Conservation (phyloP, 2,888 invertebrate species). For the Dysmachus trigonus region DNA sequence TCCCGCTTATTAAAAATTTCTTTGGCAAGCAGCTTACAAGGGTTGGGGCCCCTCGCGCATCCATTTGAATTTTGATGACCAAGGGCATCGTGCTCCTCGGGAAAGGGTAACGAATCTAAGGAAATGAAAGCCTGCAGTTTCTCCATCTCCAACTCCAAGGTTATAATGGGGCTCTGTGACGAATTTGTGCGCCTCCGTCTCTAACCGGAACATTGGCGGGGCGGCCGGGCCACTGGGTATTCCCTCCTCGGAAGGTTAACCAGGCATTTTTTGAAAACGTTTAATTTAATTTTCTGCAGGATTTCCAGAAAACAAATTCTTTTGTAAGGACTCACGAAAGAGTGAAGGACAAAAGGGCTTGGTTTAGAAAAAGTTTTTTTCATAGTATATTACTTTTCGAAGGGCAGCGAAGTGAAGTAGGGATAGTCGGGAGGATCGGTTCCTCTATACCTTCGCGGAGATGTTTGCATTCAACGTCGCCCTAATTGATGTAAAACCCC, state of each 20-base stretch:
- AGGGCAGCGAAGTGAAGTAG: background rate
- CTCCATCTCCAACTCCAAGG: background rate
- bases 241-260: background rate
- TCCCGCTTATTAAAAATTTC: constrained; percentile 19
- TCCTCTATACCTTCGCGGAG: background rate
- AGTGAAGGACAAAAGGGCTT: background rate
- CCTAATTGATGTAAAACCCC: background rate
- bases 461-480: background rate
- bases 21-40: background rate
- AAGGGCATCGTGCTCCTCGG: background rate
- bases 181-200: background rate
- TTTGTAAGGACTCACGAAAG: background rate
- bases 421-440: background rate
- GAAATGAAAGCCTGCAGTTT: background rate
- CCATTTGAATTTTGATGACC: background rate
- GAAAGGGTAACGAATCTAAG: background rate
- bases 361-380: background rate
- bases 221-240: background rate
- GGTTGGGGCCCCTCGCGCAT: background rate
- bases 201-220: background rate
- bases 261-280: background rate
- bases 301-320: background rate
- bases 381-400: background rate
- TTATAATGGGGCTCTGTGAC: background rate
- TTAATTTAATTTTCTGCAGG: background rate